Base-by-base conservation (phyloP, 2,888 invertebrate genomes). In the Pyrocoelia pectoralis region DNA sequence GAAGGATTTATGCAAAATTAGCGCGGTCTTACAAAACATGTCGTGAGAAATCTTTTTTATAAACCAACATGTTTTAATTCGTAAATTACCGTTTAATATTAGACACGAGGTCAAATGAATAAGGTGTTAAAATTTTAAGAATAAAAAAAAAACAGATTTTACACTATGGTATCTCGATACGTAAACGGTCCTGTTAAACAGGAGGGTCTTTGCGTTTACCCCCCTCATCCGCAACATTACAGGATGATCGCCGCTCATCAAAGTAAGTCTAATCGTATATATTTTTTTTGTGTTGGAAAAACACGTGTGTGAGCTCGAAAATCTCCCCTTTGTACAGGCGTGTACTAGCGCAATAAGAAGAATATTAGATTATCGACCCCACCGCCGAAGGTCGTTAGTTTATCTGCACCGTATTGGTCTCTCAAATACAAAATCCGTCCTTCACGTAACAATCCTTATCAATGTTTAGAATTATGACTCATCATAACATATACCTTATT, bases 121-220 rank as follows among this genome's bases (percentile, higher is more conserved):
- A 43, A 43, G 17, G 43, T 43, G 38, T 56, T 55, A 33, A 49
- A 19, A 18, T 13, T 17, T 53, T 19, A n/a, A 18, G 24, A 10
- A 49, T 3, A 5, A 49, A 13, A 17, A 8, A 46, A 8, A 43
- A 2, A 43, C 10, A 4, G 2, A 43, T 9, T 8, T 15, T 6
- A 13, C 2, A 13, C n/a, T n/a, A 81, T 81, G 81, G 80, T 80
- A 69, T 81, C 81, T 63, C 77, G 81, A 70, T 81, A 79, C 72
- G 80, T 80, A 50, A 80, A 79, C 70, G 81, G 79, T 59, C 79
- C 80, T 51, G 79, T 81, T 61, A 81, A 82, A 70, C 81, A 77
- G 72, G 81, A 81, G 66, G 80, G 80, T 67, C 75, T 81, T 64
- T 80, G 80, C 69, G 68, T 81, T 63, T 67, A 80, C 67, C 79